These are phyloP conservation scores for Papilio machaon DNA, from an alignment of 1,140 invertebrate species.

Conservation along the genomic window DNA sequence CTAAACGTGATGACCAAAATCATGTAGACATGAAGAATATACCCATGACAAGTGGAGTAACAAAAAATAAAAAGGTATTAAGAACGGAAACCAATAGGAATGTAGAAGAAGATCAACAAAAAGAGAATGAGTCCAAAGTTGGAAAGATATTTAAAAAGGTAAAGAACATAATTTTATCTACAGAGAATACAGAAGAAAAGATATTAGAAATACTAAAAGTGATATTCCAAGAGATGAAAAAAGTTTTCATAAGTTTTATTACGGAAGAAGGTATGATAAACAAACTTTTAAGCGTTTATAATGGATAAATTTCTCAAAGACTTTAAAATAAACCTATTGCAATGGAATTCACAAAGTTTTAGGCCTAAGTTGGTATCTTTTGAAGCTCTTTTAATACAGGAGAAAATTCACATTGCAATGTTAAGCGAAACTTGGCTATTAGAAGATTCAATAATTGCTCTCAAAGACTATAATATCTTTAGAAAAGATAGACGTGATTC, in stretches of 20 bases:
- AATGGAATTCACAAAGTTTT: conserved; percentile 42
- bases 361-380: conserved; percentile 38
- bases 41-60: not conserved
- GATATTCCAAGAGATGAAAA: conserved; percentile 31
- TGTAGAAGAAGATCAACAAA: not conserved
- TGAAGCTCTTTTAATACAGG: conserved; percentile 26
- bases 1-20: not conserved
- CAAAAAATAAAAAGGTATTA: not conserved
- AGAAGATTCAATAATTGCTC: conserved; percentile 21
- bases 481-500: no score
- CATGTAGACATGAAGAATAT: not conserved
- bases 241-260: conserved; percentile 28
- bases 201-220: conserved; percentile 19
- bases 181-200: not conserved
- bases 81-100: not conserved
- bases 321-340: conserved; percentile 38
- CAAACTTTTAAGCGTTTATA: not conserved
- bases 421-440: conserved; percentile 45
- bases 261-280: conserved; percentile 25
- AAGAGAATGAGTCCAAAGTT: not conserved
- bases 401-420: conserved; percentile 45
- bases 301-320: conserved; percentile 38
- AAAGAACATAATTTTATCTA: not conserved
- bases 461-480: conserved; percentile 44
- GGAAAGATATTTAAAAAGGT: not conserved